Base-by-base conservation (phyloP, 2,113 vertebrate genomes). In the Grus americana region DNA sequence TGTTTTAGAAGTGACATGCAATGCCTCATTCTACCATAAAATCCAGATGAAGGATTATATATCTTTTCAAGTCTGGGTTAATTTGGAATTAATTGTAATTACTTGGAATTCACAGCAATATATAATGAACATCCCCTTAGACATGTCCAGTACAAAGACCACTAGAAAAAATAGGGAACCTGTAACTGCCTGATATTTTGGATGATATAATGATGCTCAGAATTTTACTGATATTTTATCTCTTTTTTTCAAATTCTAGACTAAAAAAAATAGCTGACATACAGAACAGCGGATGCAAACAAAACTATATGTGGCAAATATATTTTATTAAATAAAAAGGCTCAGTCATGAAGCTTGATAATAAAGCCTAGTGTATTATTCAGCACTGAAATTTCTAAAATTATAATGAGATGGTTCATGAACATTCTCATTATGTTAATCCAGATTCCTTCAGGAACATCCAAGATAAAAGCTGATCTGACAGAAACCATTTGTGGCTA, bases 341-440 rank as follows among this genome's bases (percentile, higher is more conserved):
- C 86, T 91, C 38, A 14, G 78, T 95, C 90, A 95, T 52, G 40
- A 96, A 97, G 84, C 58, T 93, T 96, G 72, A 96, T 93, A 92
- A 96, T 95, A 80, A 94, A 95, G 44, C 76, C 85, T 93, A 74
- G 78, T 79, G 40, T 95, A 94, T 92, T 95, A 97, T 91, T 96
- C 67, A 49, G 94, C 66, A 81, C 66, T 85, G 73, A 94, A 92
- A 95, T 95, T 96, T 97, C 89, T 95, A 94, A 97, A 96, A 97
- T 97, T 93, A 94, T 97, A 88, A 97, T 81, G 94, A 97, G 82
- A 92, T 93, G 78, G 86, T 94, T 97, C 92, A 47, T 66, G 75
- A 97, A 86, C 89, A 94, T 85, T 91, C 92, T 97, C 78, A 96
- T 98, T 97, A 97, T 96, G 92, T 89, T 97, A 97, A 98, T 98